Conservation (phyloP, 2,888 invertebrate species). For the Pterostichus niger region DNA sequence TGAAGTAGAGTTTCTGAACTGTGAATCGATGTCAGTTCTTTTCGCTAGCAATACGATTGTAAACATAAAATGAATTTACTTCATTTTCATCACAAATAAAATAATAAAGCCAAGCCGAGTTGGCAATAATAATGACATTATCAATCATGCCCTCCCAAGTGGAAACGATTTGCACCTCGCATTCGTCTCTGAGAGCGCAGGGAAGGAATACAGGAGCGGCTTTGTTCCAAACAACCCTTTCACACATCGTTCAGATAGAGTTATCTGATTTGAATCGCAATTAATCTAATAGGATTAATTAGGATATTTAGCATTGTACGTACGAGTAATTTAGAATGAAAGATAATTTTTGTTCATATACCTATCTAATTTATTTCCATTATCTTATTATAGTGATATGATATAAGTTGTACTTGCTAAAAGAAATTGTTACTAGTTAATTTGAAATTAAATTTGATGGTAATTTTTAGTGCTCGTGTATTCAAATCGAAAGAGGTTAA, state of each 20-base stretch:
- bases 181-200: background rate
- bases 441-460: no score
- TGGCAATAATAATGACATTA: constrained; percentile 63
- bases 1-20: no score
- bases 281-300: no score
- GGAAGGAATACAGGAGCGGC: background rate
- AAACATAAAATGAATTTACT: constrained; percentile 38
- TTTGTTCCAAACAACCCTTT: background rate
- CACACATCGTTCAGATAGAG: background rate
- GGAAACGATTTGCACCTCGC: constrained; percentile 59
- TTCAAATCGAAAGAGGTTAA: no score
- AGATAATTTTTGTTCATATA: background rate
- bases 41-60: background rate
- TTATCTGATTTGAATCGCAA: no score
- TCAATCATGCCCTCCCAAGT: constrained; percentile 61
- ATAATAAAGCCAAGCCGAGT: constrained; percentile 53
- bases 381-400: no score
- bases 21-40: no score
- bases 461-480: no score
- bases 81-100: constrained; percentile 60
- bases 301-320: no score
- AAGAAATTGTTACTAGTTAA: no score
- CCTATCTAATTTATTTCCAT: no score
- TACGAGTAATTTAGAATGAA: background rate
- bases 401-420: no score